These are phyloP conservation scores for Rhynchomys soricoides DNA, from an alignment of 2,113 vertebrate species.

Conservation along the genomic window DNA sequence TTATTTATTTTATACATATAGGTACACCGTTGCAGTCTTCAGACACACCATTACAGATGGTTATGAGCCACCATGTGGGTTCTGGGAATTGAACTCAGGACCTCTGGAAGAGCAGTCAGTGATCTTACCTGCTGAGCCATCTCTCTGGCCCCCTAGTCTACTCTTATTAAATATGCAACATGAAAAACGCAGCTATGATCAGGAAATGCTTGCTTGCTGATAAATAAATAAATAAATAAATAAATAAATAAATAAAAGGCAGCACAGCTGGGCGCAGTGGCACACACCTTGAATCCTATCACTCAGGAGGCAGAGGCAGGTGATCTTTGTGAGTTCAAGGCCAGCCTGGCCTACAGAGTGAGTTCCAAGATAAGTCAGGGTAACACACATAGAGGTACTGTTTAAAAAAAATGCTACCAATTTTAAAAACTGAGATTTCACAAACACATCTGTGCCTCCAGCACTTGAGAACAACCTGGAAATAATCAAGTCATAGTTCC, in stretches of 20 bases:
- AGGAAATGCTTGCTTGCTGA: not conserved
- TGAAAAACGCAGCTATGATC: not conserved
- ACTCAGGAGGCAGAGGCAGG: not conserved
- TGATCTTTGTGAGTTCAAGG: not conserved
- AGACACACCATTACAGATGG: too few species aligned
- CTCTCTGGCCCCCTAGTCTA: too few species aligned
- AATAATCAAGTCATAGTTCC: not conserved
- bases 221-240: too few species aligned
- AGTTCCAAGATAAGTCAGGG: not conserved
- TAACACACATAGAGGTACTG: not conserved
- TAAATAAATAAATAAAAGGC: not conserved
- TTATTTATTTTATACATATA: too few species aligned
- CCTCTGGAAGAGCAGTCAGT: too few species aligned
- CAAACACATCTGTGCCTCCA: not conserved
- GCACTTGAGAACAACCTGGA: not conserved
- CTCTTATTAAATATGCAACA: not conserved
- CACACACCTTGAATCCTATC: not conserved
- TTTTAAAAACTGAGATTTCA: slow-evolving; percentile 8
- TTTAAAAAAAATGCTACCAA: not conserved
- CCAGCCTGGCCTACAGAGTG: not conserved
- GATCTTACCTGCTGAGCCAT: too few species aligned
- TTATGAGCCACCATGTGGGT: too few species aligned
- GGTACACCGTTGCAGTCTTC: too few species aligned
- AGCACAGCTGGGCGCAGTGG: not conserved
- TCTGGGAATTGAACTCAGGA: too few species aligned